These are phyloP conservation scores for Lethocerus indicus DNA, from an alignment of 1,140 invertebrate species.

Conservation along the genomic window DNA sequence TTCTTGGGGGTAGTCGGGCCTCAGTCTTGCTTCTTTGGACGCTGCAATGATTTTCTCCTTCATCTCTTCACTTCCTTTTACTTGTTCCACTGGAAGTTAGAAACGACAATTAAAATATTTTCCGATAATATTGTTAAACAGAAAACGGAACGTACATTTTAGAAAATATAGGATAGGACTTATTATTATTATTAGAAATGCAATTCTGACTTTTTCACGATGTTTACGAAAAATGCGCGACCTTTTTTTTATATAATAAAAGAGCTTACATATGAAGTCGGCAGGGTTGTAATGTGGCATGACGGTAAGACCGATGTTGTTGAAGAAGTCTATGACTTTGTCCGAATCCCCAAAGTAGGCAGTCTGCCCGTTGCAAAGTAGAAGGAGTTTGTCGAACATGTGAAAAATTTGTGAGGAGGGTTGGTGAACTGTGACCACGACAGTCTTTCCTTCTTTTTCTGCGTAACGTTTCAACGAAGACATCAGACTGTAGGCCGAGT, in stretches of 20 bases:
- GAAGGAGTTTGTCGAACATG: slow-evolving; percentile 65
- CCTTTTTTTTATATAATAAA: too few relatives aligned
- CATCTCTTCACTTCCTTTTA: slow-evolving; percentile 49
- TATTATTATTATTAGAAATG: too few relatives aligned
- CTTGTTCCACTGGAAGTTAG: slow-evolving; percentile 48
- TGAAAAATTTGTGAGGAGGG: slow-evolving; percentile 79
- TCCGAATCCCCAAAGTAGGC: slow-evolving; percentile 64
- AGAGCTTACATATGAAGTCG: slow-evolving; percentile 64
- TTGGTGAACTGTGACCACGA: slow-evolving; percentile 71
- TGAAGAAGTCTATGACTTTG: slow-evolving; percentile 61
- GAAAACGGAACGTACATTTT: too few relatives aligned
- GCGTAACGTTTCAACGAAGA: slow-evolving; percentile 55
- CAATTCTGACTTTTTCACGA: too few relatives aligned
- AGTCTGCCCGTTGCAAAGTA: slow-evolving; percentile 56
- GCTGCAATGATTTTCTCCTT: slow-evolving; percentile 49
- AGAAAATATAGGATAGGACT: too few relatives aligned
- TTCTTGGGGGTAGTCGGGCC: slow-evolving; percentile 38
- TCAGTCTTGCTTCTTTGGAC: slow-evolving; percentile 36
- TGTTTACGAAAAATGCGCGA: too few relatives aligned
- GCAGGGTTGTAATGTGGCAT: slow-evolving; percentile 72
- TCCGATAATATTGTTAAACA: neutral
- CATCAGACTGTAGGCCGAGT: slow-evolving; percentile 61
- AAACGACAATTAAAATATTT: neutral
- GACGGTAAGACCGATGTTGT: slow-evolving; percentile 50
- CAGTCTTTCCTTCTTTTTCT: slow-evolving; percentile 58